Evolutionary conservation across 1,140 invertebrate genomes (phyloP).

Genomic region (Leptonema lineaticorne): DNA sequence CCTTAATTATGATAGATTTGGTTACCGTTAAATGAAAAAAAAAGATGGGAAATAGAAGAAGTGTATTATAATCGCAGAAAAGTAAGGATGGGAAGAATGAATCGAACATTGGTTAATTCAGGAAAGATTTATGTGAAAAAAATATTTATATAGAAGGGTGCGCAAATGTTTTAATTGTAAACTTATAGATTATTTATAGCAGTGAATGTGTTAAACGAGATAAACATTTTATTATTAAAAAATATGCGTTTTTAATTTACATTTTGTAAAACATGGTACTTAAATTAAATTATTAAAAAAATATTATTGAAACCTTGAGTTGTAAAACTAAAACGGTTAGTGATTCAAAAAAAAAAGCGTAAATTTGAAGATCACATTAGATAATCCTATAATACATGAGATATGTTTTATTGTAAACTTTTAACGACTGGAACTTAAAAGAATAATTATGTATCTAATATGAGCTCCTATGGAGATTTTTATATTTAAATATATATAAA

Average conservation of each 20-base stretch:
- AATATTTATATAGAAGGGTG: background rate
- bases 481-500: conserved; percentile 54
- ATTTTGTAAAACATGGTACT: conserved; percentile 38
- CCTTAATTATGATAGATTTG: conserved; percentile 2
- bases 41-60: background rate
- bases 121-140: conserved; percentile 11
- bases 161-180: conserved; percentile 17
- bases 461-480: conserved; percentile 58
- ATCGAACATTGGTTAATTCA: conserved; percentile 10
- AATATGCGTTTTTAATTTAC: conserved; percentile 26
- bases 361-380: conserved; percentile 41
- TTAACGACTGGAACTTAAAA: conserved; percentile 43
- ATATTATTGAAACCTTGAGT: conserved; percentile 40
- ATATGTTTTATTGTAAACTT: conserved; percentile 42
- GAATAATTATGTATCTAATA: conserved; percentile 43
- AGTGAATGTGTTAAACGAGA: conserved; percentile 19
- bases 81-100: background rate
- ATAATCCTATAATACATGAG: conserved; percentile 37
- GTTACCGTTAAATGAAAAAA: background rate
- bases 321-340: conserved; percentile 42
- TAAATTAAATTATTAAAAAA: too few relatives aligned
- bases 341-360: conserved; percentile 39
- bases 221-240: conserved; percentile 23
- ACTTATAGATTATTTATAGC: conserved; percentile 25
- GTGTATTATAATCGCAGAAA: background rate